Conservation (phyloP, 2,797 vertebrate genomes). For the Masticophis lateralis region DNA sequence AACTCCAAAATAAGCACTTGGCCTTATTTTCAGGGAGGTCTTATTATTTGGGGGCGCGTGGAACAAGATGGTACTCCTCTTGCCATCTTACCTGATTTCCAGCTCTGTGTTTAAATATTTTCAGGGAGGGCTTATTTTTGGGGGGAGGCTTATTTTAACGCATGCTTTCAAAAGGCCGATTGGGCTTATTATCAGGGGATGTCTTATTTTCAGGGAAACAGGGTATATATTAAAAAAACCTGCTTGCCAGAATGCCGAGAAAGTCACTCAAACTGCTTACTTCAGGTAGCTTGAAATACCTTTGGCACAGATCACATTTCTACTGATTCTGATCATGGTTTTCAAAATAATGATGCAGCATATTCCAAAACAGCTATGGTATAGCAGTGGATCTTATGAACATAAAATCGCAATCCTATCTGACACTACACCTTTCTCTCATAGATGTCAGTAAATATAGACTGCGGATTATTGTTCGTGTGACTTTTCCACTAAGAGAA, state of each 20-base stretch:
- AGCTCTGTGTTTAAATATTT: too few species aligned
- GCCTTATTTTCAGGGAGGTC: too few species aligned
- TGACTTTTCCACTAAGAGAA: slow-evolving; percentile 25
- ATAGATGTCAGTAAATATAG: neutral
- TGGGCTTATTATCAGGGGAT: too few species aligned
- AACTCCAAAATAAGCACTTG: too few species aligned
- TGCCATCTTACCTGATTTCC: too few species aligned
- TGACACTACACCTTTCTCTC: neutral
- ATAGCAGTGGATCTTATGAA: neutral
- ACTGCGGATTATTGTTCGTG: neutral
- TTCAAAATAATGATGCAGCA: neutral
- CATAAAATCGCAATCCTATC: neutral
- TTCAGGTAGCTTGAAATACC: neutral
- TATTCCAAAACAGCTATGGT: neutral
- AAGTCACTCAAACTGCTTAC: neutral
- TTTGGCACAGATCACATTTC: neutral
- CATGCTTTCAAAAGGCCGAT: too few species aligned
- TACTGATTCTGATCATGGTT: neutral
- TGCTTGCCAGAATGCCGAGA: neutral
- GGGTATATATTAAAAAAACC: too few species aligned
- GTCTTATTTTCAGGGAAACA: too few species aligned
- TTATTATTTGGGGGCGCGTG: too few species aligned
- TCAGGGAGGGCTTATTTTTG: too few species aligned
- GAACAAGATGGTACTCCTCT: too few species aligned
- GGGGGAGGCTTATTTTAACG: too few species aligned